Evolutionary conservation across 2,888 invertebrate species (phyloP), one percentile per base, ranked within the genome.

Genomic region (Eupithecia tripunctaria): DNA sequence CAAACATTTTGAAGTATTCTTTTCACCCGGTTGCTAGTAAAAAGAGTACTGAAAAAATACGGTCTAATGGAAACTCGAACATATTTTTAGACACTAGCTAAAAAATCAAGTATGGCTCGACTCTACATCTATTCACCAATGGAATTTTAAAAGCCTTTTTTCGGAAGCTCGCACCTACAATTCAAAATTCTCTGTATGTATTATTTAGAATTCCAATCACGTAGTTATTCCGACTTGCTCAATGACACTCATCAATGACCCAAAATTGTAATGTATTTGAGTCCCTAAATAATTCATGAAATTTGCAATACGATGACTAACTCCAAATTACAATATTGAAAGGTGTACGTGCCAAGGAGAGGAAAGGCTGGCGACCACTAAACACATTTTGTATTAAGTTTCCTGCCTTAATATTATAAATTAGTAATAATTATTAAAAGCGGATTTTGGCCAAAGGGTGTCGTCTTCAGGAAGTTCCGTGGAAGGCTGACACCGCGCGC

Each of bases 261-360:
- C 70, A 67, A 75, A 75, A 75, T 75, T 72, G 59, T 43, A 72
- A 75, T 75, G 70, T 67, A 71, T 68, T 72, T 70, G 70, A 56
- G 47, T 47, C 64, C 64, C 60, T 75, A 56, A 72, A 75, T 75
- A 72, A 75, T 75, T 75, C 74, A 75, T 75, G 72, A 74, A 63
- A 67, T 69, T 69, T 41, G 71, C 70, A 75, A 70, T 69, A 70
- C 71, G 59, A 75, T 77, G 76, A 79, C 78, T 79, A 73, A 76
- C 59, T 66, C 7, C 38, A 62, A 67, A 71, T 70, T 77, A 69
- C 73, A 77, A 77, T 79, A 78, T 75, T 76, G 73, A 72, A 76
- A 75, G 76, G 74, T 73, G 74, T 68, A 43, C 74, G 76, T 70
- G 79, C 76, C 75, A 77, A 79, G 79, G 76, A 65, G 67, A 74